phyloP scores from a whole-genome alignment of 2,797 vertebrate genomes.

The Scomberomorus guttatus region DNA sequence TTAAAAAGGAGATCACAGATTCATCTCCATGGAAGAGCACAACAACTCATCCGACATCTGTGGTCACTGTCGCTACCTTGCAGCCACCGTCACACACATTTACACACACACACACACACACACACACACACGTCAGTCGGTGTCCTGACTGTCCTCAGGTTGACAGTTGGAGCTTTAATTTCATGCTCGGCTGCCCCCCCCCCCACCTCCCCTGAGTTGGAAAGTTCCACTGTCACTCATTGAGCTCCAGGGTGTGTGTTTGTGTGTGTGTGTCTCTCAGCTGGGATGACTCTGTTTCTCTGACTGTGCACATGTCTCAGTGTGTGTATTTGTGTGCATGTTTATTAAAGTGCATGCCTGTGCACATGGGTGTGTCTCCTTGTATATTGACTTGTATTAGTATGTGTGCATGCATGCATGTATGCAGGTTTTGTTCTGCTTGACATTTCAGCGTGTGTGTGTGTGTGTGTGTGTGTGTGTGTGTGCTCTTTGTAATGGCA shows the following conservation, averaged over 20 bases:
- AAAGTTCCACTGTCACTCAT: slow-evolving; percentile 67
- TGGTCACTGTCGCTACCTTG: not conserved
- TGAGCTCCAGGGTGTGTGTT: slow-evolving; percentile 31
- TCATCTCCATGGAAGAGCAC: not conserved
- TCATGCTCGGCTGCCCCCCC: slow-evolving; percentile 68
- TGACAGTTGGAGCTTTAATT: slow-evolving; percentile 79
- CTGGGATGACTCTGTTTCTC: slow-evolving; percentile 40
- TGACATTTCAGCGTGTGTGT: not conserved
- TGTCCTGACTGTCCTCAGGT: slow-evolving; percentile 59
- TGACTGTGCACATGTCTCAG: not conserved
- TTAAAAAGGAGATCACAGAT: not conserved
- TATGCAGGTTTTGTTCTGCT: not conserved
- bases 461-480: not conserved
- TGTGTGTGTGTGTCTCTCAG: slow-evolving; percentile 28
- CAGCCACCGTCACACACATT: not conserved
- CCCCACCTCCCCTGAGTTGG: slow-evolving; percentile 19
- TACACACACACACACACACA: slow-evolving; percentile 24
- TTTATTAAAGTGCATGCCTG: slow-evolving; percentile 5
- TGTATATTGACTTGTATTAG: not conserved
- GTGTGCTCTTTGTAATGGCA: not conserved
- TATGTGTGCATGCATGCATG: too few species aligned
- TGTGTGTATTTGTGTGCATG: not conserved
- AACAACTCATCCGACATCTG: slow-evolving; percentile 3
- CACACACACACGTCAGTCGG: slow-evolving; percentile 21
- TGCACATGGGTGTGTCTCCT: not conserved